Conservation (phyloP, 2,888 invertebrate genomes). For the Galerucella pusilla region DNA sequence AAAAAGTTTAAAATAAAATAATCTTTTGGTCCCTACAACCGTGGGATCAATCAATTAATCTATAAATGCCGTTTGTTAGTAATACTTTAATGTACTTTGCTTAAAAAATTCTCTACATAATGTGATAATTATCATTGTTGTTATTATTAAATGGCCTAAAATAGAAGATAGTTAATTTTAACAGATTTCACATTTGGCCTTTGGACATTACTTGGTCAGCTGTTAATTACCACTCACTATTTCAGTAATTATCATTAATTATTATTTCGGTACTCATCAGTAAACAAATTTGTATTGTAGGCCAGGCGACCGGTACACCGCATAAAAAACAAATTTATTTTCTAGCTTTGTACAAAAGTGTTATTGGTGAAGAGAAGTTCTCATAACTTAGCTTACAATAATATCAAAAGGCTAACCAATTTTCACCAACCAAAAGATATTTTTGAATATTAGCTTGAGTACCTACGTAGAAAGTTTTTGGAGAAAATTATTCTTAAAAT, state of each 20-base stretch:
- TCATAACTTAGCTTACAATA: too few species aligned
- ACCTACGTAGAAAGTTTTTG: too few species aligned
- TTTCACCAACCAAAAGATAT: too few species aligned
- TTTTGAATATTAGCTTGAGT: too few species aligned
- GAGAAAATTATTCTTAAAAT: too few species aligned
- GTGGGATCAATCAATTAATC: constrained; percentile 37
- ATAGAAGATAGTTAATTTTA: constrained; percentile 26
- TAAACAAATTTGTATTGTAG: constrained; percentile 7
- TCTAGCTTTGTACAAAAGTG: not conserved
- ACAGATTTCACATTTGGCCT: constrained; percentile 37
- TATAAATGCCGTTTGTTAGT: constrained; percentile 36
- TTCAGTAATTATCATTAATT: constrained; percentile 47
- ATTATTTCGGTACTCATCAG: constrained; percentile 41
- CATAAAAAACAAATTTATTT: not conserved
- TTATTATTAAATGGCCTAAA: constrained; percentile 15
- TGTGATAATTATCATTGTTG: constrained; percentile 26
- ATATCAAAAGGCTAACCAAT: too few species aligned
- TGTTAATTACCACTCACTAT: constrained; percentile 48
- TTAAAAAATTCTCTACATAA: constrained; percentile 23
- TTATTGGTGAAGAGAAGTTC: not conserved
- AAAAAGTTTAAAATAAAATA: too few species aligned
- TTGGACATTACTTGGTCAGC: constrained; percentile 34
- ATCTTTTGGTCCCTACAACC: not conserved
- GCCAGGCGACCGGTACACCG: not conserved
- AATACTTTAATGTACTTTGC: not conserved